phyloP scores from a whole-genome alignment of 2,797 vertebrate species.

The Pteropus rufus region DNA sequence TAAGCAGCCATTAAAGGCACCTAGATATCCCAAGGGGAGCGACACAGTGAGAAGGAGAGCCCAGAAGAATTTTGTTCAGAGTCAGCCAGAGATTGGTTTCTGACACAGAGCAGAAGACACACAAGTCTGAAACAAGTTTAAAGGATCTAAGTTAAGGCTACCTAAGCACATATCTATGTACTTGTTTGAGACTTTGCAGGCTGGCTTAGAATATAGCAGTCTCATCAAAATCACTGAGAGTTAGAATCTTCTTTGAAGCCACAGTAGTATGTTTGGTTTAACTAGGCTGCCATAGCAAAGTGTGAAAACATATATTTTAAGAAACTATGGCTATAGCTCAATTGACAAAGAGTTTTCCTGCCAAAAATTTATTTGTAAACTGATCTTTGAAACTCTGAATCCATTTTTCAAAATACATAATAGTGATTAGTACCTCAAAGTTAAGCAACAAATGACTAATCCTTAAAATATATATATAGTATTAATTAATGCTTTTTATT shows the following conservation, averaged over 20 bases:
- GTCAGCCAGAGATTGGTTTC: neutral
- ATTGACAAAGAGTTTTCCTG: neutral
- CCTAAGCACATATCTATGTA: neutral
- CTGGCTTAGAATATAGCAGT: neutral
- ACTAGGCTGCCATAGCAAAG: neutral
- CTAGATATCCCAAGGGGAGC: neutral
- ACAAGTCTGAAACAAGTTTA: neutral
- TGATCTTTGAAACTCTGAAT: slow-evolving; percentile 10
- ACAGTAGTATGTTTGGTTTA: neutral
- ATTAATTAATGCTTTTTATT: neutral
- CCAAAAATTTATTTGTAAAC: slow-evolving; percentile 39
- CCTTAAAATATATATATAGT: neutral
- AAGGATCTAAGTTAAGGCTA: slow-evolving; percentile 18
- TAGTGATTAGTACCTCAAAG: neutral
- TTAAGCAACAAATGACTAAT: neutral
- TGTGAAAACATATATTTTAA: slow-evolving; percentile 9
- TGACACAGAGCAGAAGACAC: neutral
- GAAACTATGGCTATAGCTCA: neutral
- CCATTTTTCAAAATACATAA: slow-evolving; percentile 28
- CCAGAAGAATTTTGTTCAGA: neutral
- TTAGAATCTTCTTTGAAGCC: neutral
- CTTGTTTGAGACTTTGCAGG: neutral
- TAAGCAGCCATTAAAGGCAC: neutral
- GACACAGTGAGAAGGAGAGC: neutral
- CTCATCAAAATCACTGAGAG: neutral